Base-by-base conservation (phyloP, 2,113 vertebrate genomes). In the Pterocles orientalis region DNA sequence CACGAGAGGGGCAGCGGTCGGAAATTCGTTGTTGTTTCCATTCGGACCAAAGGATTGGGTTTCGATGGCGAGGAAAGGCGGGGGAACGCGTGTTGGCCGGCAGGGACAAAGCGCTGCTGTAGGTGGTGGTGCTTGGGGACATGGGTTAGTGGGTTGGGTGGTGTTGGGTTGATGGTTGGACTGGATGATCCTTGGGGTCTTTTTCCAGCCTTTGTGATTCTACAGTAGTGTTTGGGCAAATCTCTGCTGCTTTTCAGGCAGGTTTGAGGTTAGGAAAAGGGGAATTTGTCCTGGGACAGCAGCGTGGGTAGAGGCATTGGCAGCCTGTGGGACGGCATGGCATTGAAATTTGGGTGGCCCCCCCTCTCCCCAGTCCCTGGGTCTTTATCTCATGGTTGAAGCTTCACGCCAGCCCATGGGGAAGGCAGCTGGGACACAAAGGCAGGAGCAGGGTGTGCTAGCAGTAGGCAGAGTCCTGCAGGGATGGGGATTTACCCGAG, bases 61-160 rank as follows among this genome's bases (percentile, higher is more conserved):
- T 93, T 45, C 77, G 10, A 0, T 3, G 0, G 15, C 5, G 1
- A 12, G 31, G 77, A 24, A 58, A 41, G 5, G 13, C 41, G 18
- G 18, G 3, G 58, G 65, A 29, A 50, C 2, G 48, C 0, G 2
- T 3, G 5, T 31, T n/a, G 7, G 31, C 1, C 1, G n/a, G 17
- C 7, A 2, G 76, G 62, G 81, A 28, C 14, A 23, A 80, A 62
- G 56, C 3, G 0, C 11, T 41, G 34, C 54, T 73, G 56, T 68
- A n/a, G 68, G 3, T 5, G 3, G 12, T 14, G 41, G 41, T 41
- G 39, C 39, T 41, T 14, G 11, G 41, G 41, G 41, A 41, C 13
- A 12, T 41, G 41, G 41, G 12, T 41, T 41, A 41, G 41, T 41
- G 41, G 41, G 41, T 41, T 41, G 41, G 41, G 41, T 41, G 41